phyloP scores from a whole-genome alignment of 2,113 vertebrate genomes.

The Apus apus region DNA sequence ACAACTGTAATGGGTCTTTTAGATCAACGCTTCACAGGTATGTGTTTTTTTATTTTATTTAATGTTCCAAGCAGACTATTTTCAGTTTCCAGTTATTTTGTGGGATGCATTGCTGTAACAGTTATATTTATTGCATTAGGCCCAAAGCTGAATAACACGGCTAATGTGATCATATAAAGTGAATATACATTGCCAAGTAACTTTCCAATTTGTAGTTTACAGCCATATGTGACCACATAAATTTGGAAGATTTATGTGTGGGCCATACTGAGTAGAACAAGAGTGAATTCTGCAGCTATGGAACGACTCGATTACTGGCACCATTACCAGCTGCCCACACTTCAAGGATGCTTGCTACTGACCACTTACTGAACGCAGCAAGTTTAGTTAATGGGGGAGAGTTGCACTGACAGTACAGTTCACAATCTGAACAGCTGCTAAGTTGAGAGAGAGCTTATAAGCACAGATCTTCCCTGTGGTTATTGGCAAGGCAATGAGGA shows the following conservation, averaged over 20 bases:
- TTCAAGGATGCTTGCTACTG: neutral
- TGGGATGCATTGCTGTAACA: neutral
- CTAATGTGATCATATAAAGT: neutral
- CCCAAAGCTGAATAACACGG: neutral
- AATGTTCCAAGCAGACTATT: neutral
- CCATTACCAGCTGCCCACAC: neutral
- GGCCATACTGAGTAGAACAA: neutral
- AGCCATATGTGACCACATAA: neutral
- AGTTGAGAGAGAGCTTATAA: neutral
- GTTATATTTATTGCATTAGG: neutral
- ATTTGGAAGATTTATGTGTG: neutral
- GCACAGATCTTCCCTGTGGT: neutral
- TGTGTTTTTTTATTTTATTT: neutral
- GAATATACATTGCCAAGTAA: neutral
- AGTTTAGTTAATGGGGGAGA: neutral
- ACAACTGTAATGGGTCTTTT: neutral
- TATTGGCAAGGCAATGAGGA: neutral
- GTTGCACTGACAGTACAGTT: neutral
- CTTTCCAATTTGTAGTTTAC: neutral
- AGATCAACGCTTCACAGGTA: neutral
- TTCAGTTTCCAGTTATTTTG: neutral
- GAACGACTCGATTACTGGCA: neutral
- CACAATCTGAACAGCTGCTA: neutral
- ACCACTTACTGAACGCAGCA: neutral
- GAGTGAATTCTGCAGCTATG: neutral